Evolutionary conservation across 2,888 invertebrate genomes (phyloP), one percentile per base, ranked within the genome.

Genomic region (Scaptomyza flava): DNA sequence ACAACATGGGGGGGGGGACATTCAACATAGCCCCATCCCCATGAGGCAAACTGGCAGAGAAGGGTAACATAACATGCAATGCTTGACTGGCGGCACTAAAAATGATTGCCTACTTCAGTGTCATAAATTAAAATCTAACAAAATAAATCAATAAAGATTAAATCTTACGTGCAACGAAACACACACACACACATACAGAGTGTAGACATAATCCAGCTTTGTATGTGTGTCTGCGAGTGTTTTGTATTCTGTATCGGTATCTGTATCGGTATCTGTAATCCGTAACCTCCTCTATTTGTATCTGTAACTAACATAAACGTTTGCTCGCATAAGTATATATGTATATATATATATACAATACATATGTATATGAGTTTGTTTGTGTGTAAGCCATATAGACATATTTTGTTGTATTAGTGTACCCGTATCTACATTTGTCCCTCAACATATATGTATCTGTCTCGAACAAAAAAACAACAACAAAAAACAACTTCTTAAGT

Each of bases 121-220:
- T 86, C 89, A 89, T 86, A 86, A 89, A 89, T 89, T 87, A 85
- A 87, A 89, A 87, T 80, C 87, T 77, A 85, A 89, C 85, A 85
- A 89, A 90, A 90, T 90, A 90, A 90, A 90, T 90, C 89, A 90
- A 90, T 90, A 90, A 79, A 89, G 90, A 90, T 90, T 90, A 90
- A 87, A 90, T 90, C 90, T 86, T 74, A 82, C 79, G 79, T 80
- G 84, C 56, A 30, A 48, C 62, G 68, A 64, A 68, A 71, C 60
- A 60, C 48, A 67, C 54, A 64, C 59, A 54, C 27, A 45, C 31
- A 56, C 46, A 52, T 17, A 34, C 50, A 57, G 65, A 54, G 61
- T 62, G 69, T 65, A 65, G 80, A 59, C 81, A 75, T 83, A 86
- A 83, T 81, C 81, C 81, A 80, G 84, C 72, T 65, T 77, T 83